These are phyloP conservation scores for Tolypeutes matacus DNA, from an alignment of 2,797 vertebrate species.

Conservation along the genomic window DNA sequence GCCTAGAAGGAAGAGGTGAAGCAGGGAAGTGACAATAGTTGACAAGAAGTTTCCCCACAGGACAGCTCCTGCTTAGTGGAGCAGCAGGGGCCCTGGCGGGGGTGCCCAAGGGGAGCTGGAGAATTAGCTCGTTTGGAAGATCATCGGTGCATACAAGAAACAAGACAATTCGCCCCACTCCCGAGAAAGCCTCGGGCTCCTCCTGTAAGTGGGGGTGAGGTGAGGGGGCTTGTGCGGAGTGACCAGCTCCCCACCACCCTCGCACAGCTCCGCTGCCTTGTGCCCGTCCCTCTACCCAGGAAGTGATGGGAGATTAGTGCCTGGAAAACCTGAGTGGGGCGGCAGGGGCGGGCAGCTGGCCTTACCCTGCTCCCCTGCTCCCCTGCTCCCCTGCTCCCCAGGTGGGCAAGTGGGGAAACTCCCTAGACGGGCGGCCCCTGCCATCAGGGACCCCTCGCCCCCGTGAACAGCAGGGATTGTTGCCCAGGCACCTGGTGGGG, in stretches of 20 bases:
- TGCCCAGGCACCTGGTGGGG: rapidly evolving
- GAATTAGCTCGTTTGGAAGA: neutral
- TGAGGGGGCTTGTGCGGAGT: rapidly evolving
- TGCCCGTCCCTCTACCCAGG: neutral
- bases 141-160: neutral
- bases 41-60: neutral
- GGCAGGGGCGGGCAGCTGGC: too few relatives aligned
- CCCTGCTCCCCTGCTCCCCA: too few relatives aligned
- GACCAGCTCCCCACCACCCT: too few relatives aligned
- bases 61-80: neutral
- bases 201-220: neutral
- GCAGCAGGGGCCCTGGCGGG: neutral
- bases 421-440: too few relatives aligned
- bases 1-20: neutral
- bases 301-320: neutral
- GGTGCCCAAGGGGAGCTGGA: neutral
- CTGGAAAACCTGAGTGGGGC: neutral
- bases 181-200: neutral
- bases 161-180: neutral
- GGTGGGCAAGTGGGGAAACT: neutral
- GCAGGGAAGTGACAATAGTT: neutral
- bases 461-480: neutral
- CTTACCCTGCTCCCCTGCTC: neutral
- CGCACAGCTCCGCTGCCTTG: neutral
- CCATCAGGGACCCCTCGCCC: neutral